Evolutionary conservation across 2,113 vertebrate genomes (phyloP).

Genomic region (Triplophysa tibetana): DNA sequence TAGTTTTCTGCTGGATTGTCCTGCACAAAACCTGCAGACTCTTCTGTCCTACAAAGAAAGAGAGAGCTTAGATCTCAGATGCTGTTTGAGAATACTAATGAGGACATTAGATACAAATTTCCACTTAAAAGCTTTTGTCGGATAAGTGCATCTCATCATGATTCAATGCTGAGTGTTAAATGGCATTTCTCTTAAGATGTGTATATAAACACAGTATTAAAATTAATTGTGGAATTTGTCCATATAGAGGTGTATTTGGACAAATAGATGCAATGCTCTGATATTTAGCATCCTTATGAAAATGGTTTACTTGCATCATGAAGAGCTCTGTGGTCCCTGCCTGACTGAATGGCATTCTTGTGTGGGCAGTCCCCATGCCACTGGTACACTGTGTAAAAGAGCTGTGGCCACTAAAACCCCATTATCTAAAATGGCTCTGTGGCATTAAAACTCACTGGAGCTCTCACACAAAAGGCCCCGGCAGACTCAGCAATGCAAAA

Average conservation of each 20-base stretch:
- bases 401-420: slow-evolving; percentile 56
- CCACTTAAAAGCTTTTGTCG: slow-evolving; percentile 8
- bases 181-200: too few relatives aligned
- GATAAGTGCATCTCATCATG: slow-evolving; percentile 5
- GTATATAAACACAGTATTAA: too few relatives aligned
- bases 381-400: slow-evolving; percentile 51
- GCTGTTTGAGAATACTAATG: slow-evolving; percentile 27
- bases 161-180: slow-evolving; percentile 2
- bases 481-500: slow-evolving; percentile 59
- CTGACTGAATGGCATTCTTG: slow-evolving; percentile 63
- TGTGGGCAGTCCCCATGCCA: slow-evolving; percentile 60
- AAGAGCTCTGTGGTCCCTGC: slow-evolving; percentile 9
- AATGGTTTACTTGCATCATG: background rate
- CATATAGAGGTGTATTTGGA: too few relatives aligned
- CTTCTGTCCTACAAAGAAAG: background rate
- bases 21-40: slow-evolving; percentile 11
- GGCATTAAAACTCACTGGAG: slow-evolving; percentile 57
- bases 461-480: slow-evolving; percentile 53
- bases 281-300: background rate
- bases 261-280: background rate
- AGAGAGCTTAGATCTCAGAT: background rate
- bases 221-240: too few relatives aligned
- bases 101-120: slow-evolving; percentile 2
- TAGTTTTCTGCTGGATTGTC: slow-evolving; percentile 24
- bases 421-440: slow-evolving; percentile 63